Evolutionary conservation across 2,113 vertebrate species (phyloP), one percentile per base, ranked within the genome.

Genomic region (Terrapene triunguis): DNA sequence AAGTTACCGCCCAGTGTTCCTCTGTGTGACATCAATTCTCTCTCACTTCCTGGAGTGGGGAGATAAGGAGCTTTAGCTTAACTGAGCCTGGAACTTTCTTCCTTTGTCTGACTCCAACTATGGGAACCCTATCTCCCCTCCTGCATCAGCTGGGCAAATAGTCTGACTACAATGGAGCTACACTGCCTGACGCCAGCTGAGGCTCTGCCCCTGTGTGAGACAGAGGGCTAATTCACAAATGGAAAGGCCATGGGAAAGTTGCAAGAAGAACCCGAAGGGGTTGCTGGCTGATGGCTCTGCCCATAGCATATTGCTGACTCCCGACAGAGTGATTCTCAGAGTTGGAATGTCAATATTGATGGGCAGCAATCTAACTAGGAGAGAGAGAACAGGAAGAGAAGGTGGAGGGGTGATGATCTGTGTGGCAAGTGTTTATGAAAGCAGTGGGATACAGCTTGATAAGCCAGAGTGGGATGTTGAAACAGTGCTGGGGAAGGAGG

Each of bases 281-380:
- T 22, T n/a, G 74, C 74, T 78, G 42, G 42, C 24, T 25, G 38
- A 42, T 59, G 55, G 65, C 25, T 35, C 78, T 74, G 74, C 79
- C 90, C 16, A 35, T 48, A n/a, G 48, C 47, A 80, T 21, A 7
- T 35, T 3, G 48, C 50, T 86, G 90, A 86, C 4, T 32, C 21
- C 57, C 80, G 25, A 83, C 25, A 25, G 0, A 0, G 65, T 9
- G 44, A 0, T 0, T 91, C 72, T 76, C 2, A 0, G 2, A 1
- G 2, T 59, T 55, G 80, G 65, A 53, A 0, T 0, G 79, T 85
- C 93, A 47, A 25, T 79, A 35, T 0, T 14, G 54, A 65, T 44
- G 32, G 19, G 78, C 57, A 29, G 78, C 13, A 5, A 29, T 1
- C 3, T 29, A 22, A 3, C 1, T 9, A 21, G 48, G 72, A 4